Evolutionary conservation across 2,797 vertebrate species (phyloP).

Genomic region (Cyprinodon diabolis): DNA sequence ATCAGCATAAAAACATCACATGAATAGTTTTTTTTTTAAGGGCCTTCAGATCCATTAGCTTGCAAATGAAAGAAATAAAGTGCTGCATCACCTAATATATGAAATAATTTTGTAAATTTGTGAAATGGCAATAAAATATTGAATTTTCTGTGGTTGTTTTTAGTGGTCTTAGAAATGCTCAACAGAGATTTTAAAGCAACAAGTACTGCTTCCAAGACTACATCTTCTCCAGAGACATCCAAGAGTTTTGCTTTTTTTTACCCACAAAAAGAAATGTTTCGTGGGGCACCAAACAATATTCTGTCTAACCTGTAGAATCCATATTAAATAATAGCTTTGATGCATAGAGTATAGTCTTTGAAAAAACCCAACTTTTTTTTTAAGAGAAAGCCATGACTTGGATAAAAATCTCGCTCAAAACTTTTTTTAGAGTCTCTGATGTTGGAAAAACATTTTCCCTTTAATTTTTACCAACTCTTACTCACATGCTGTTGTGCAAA

Average conservation of each 20-base stretch:
- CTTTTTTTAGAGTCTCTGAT: background rate
- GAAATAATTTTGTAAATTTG: background rate
- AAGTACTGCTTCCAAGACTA: background rate
- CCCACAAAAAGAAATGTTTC: background rate
- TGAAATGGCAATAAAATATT: background rate
- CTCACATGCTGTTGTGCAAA: no score
- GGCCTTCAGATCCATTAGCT: background rate
- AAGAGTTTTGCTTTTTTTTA: background rate
- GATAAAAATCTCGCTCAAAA: background rate
- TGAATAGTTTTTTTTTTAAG: background rate
- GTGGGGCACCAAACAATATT: no score
- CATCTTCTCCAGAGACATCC: background rate
- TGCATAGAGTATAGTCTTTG: background rate
- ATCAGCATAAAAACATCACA: background rate
- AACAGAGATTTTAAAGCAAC: background rate
- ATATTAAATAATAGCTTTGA: background rate
- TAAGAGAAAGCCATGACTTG: background rate
- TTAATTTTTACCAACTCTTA: background rate
- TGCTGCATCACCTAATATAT: background rate
- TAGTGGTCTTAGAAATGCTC: background rate
- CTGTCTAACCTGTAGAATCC: background rate
- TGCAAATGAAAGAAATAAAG: background rate
- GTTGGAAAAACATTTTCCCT: background rate
- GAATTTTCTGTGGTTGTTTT: background rate
- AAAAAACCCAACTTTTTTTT: background rate